These are phyloP conservation scores for Heliconius ethilla DNA, from an alignment of 2,888 invertebrate genomes.

Conservation along the genomic window DNA sequence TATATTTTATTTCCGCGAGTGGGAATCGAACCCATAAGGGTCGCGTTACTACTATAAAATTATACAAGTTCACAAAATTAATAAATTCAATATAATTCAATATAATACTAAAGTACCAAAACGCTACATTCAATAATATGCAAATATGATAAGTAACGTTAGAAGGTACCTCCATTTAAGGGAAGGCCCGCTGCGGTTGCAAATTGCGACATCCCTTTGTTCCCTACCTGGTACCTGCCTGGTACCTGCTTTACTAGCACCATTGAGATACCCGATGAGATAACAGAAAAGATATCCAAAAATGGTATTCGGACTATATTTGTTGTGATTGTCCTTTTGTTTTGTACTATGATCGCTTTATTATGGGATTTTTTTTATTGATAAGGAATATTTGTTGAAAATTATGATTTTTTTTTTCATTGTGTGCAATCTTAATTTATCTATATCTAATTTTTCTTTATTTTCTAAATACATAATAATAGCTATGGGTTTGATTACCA, in stretches of 20 bases:
- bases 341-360: conserved; percentile 25
- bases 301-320: conserved; percentile 17
- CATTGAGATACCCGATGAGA: conserved; percentile 21
- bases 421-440: no score
- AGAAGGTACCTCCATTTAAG: conserved; percentile 57
- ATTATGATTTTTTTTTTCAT: no score
- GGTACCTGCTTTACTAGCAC: conserved; percentile 19
- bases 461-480: no score
- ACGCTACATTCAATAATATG: conserved; percentile 14
- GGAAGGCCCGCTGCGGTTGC: conserved; percentile 70
- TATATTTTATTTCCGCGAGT: no score
- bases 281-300: conserved; percentile 39
- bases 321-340: conserved; percentile 15
- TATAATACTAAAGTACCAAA: conserved; percentile 12
- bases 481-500: no score
- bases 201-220: conserved; percentile 80
- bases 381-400: neutral
- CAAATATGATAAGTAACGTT: conserved; percentile 34
- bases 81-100: no score
- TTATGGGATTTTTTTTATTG: conserved; percentile 4
- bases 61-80: neutral
- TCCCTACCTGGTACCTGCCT: conserved; percentile 47
- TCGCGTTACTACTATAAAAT: no score
- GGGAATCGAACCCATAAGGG: no score
- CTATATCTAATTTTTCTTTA: no score